Percentiles rank a stretch among this genome's conserved stretches.
Evolutionary conservation across 2,888 invertebrate species (phyloP).

Genomic region (Gymnosoma rotundatum): DNA sequence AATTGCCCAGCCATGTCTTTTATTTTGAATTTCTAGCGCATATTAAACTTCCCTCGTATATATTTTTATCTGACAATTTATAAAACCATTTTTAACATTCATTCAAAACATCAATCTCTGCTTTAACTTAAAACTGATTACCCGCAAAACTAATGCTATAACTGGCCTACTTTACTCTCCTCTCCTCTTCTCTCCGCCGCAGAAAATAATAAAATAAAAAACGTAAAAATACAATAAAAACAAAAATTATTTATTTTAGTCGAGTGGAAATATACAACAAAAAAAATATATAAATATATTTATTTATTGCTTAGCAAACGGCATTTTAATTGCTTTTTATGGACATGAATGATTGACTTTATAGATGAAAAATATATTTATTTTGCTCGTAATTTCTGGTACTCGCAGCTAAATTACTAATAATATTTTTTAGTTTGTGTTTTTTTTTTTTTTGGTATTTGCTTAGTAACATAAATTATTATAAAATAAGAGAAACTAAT

Average conservation of each 20-base stretch:
- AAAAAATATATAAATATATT: neutral
- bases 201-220: slow-evolving; percentile 26
- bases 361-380: slow-evolving; percentile 37
- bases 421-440: neutral
- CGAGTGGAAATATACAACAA: slow-evolving; percentile 25
- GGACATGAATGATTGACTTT: slow-evolving; percentile 59
- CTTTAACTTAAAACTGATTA: neutral
- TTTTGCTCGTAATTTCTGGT: slow-evolving; percentile 22
- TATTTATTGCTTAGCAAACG: slow-evolving; percentile 59
- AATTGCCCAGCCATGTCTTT: no score
- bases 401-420: slow-evolving; percentile 10
- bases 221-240: slow-evolving; percentile 9
- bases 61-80: no score
- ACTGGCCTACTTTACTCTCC: neutral
- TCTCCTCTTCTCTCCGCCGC: neutral
- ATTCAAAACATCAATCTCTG: slow-evolving; percentile 22
- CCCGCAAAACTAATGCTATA: neutral
- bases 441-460: neutral
- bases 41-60: no score
- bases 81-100: neutral
- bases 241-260: neutral
- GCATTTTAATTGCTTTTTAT: slow-evolving; percentile 62
- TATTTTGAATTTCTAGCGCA: no score
- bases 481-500: neutral
- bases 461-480: neutral